Percentiles rank a stretch among this genome's conserved stretches.
Evolutionary conservation across 2,797 vertebrate species (phyloP).

Genomic region (Poecile montanus): DNA sequence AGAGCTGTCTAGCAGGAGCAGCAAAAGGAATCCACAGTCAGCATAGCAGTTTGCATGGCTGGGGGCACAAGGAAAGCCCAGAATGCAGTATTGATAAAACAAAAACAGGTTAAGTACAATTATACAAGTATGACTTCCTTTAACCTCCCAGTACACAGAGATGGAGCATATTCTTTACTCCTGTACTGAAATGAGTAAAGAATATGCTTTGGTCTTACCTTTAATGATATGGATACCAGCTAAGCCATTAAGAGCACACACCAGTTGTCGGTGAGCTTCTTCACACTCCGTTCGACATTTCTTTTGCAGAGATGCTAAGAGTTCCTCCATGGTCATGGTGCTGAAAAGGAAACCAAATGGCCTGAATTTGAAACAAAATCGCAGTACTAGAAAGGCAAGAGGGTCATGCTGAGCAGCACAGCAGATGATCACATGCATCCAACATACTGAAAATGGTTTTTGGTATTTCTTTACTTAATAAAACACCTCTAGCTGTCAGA

Average conservation of each 20-base stretch:
- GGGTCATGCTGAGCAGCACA: not conserved
- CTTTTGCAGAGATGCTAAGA: constrained; percentile 95
- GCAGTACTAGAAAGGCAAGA: not conserved
- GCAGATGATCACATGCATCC: not conserved
- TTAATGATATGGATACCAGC: constrained; percentile 98
- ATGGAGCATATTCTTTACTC: not conserved
- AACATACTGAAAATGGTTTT: not conserved
- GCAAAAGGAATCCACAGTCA: not conserved
- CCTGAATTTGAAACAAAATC: not conserved
- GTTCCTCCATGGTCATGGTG: constrained; percentile 99
- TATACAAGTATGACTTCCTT: not conserved
- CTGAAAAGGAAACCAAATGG: constrained; percentile 72
- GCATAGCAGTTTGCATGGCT: not conserved
- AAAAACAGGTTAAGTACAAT: not conserved
- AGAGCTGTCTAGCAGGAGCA: not conserved
- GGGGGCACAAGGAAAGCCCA: not conserved
- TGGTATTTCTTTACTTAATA: not conserved
- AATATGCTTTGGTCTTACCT: constrained; percentile 78
- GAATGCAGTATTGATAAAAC: not conserved
- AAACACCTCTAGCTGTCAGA: not conserved
- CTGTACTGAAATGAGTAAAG: not conserved
- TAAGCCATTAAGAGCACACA: constrained; percentile 96
- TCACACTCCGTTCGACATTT: constrained; percentile 97
- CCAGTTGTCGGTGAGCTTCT: constrained; percentile 94
- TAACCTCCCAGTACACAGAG: not conserved